phyloP scores from a whole-genome alignment of 2,113 vertebrate genomes.

The Trogon surrucura region DNA sequence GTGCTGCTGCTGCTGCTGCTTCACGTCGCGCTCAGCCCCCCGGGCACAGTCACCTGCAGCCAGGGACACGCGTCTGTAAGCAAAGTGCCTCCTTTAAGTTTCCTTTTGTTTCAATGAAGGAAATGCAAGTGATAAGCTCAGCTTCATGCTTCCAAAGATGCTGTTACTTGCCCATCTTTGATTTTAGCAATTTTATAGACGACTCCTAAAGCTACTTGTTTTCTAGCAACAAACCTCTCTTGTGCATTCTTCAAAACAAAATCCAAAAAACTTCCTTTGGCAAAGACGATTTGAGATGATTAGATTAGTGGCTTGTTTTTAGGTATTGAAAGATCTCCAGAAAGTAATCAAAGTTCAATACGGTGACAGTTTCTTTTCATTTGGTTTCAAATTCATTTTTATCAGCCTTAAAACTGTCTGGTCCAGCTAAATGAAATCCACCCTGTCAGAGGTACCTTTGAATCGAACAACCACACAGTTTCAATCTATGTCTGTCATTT shows the following conservation, averaged over 20 bases:
- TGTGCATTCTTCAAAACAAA: not conserved
- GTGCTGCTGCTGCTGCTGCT: not conserved
- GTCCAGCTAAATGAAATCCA: constrained; percentile 56
- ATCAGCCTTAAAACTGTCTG: constrained; percentile 25
- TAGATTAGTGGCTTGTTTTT: constrained; percentile 10
- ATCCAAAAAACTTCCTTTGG: not conserved
- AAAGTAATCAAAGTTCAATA: constrained; percentile 66
- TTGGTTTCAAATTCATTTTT: constrained; percentile 52
- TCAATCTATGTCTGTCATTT: constrained; percentile 36
- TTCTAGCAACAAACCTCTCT: not conserved
- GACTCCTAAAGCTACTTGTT: not conserved
- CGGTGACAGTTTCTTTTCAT: constrained; percentile 50
- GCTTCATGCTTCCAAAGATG: not conserved
- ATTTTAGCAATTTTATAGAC: not conserved
- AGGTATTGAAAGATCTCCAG: constrained; percentile 25
- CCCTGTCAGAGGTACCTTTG: constrained; percentile 20
- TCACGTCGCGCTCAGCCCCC: too few species aligned
- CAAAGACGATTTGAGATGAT: not conserved
- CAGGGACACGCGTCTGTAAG: not conserved
- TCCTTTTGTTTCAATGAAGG: not conserved
- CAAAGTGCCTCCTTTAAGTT: not conserved
- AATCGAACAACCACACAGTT: constrained; percentile 38
- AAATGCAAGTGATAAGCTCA: not conserved
- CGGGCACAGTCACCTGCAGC: too few species aligned
- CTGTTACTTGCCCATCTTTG: not conserved